Base-by-base conservation (phyloP, 2,888 invertebrate genomes). In the Meteorus colon region DNA sequence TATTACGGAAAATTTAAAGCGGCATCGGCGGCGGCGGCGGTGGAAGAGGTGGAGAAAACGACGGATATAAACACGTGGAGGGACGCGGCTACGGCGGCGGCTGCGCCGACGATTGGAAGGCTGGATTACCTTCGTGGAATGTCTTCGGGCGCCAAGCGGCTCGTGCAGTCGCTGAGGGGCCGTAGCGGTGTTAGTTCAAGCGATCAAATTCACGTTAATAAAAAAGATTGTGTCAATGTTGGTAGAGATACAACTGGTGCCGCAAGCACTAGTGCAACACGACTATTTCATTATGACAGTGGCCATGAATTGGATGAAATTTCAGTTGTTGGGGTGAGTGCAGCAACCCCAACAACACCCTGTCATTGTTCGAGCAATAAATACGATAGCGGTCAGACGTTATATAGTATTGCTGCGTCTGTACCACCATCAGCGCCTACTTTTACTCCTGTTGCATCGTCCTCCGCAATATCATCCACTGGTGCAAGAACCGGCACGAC, bases 301-400 rank as follows among this genome's bases (percentile, higher is more conserved):
- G 89, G 89, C 67, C 90, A 90, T 82, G 91, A 91, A 79, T 87
- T 91, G 78, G 91, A 91, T 82, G 91, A 91, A 84, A 91, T 92
- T 77, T 91, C 92, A 59, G 91, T 92, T 76, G 90, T 92, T 76
- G 88, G 84, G 78, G 66, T 55, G 19, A 19, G 82, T 45, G 48
- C 73, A 48, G 84, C 85, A 85, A 90, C 87, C 82, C 90, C 85
- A 83, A 90, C 86, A 34, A 88, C 89, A 45, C 91, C 90, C 71
- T 90, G 89, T 74, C 90, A 87, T 81, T 90, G 90, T 82, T 84
- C 85, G 51, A 82, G 77, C 74, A 77, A 84, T 79, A 90, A 90
- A 81, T 91, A 91, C 84, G 91, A 90, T 74, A 90, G 90, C 77
- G 90, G 90, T 55, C 87, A 90, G 77, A 89, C 88, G 5, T 84